Evolutionary conservation across 2,888 invertebrate species (phyloP).

Genomic region (Acleris literana): DNA sequence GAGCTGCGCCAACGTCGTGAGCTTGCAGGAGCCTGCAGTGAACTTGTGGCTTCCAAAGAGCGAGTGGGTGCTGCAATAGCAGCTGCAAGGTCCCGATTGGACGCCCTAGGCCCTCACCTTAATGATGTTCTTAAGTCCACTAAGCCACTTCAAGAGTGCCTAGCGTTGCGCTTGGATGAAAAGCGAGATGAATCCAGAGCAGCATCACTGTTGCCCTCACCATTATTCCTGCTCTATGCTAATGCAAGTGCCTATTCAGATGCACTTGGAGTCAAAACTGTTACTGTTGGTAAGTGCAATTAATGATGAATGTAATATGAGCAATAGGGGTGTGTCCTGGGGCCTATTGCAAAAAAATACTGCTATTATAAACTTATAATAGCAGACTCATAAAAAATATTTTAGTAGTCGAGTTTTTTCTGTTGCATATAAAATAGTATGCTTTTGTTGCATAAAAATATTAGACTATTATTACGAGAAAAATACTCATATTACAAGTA

Average conservation of each 20-base stretch:
- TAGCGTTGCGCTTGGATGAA: constrained; percentile 91
- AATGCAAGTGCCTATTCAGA: constrained; percentile 92
- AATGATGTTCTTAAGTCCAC: constrained; percentile 86
- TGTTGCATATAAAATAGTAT: no score
- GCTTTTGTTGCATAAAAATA: no score
- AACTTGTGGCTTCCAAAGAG: constrained; percentile 90
- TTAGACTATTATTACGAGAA: no score
- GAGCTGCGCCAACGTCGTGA: constrained; percentile 94
- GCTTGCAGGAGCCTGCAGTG: constrained; percentile 89
- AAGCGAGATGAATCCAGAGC: constrained; percentile 90
- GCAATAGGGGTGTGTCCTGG: no score
- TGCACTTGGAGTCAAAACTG: constrained; percentile 85
- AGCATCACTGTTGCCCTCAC: constrained; percentile 89
- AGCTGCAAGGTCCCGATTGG: constrained; percentile 89
- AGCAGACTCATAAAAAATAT: no score
- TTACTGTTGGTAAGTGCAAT: constrained; percentile 68
- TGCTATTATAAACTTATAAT: no score
- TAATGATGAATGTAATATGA: neutral
- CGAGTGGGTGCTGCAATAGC: constrained; percentile 89
- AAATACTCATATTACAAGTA: no score
- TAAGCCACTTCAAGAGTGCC: constrained; percentile 94
- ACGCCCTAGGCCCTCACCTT: constrained; percentile 92
- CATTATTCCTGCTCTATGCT: constrained; percentile 93
- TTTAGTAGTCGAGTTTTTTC: no score
- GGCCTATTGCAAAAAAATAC: no score